Base-by-base conservation (phyloP, 2,113 vertebrate genomes). In the Callospermophilus lateralis region DNA sequence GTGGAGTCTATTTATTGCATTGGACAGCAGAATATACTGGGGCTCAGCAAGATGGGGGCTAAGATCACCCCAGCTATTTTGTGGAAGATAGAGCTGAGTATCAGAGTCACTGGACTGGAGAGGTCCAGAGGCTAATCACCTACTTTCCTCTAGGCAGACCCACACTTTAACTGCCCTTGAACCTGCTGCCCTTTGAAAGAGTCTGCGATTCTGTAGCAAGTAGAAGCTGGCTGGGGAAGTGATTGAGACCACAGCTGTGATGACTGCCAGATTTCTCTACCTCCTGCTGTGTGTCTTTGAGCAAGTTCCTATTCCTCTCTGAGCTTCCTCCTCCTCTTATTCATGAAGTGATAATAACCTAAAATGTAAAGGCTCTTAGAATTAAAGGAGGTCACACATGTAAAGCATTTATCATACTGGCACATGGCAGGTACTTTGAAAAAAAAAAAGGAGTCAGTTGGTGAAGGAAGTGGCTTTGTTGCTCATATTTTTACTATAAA, bases 381-480 rank as follows among this genome's bases (percentile, higher is more conserved):
- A 63, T 53, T 42, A 73, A 92, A 61, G 3, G 15, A 88, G 20
- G 74, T 91, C 86, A 74, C 8, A 48, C 1, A 0, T 7, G 10
- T 16, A 51, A 93, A 89, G n/a, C 63, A 55, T 63, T 88, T 84
- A 80, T 30, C 81, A 68, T 53, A 73, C 24, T 17, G 20, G 13
- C 34, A 63, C 7, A 0, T 32, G 17, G 51, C n/a, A 93, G 30
- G 48, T 58, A 63, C 61, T 94, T 61, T 39, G 24, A 26, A 90
- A 90, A 91, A 34, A 90, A 90, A 91, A 76, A 39, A 28, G 45
- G n/a, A 88, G 63, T 37, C 24, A 22, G 32, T 89, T 53, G 34
- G 58, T 42, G 68, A 48, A 93, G 89, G 51, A 96, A 95, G 77
- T 90, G 67, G 11, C 63, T 86, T 88, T 88, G 55, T 83, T 58